Percentiles rank a stretch among this genome's conserved stretches.
Evolutionary conservation across 1,140 invertebrate species (phyloP).

Genomic region (Danaus plexippus): DNA sequence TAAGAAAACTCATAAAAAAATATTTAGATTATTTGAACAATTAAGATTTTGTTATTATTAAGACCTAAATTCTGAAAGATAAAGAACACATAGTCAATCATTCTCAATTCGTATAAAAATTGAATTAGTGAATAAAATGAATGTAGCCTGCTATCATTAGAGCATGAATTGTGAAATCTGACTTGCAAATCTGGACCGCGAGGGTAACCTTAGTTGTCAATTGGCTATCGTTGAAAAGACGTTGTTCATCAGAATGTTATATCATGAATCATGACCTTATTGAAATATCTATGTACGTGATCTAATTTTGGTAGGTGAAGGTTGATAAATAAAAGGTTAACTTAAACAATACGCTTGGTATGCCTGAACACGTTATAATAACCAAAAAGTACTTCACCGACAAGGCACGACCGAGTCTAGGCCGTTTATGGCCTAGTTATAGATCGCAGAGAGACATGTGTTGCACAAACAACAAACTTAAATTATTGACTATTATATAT

Average conservation of each 20-base stretch:
- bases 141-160: background rate
- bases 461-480: conserved; percentile 64
- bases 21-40: too few relatives aligned
- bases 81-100: background rate
- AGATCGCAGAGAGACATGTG: conserved; percentile 39
- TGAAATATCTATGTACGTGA: conserved; percentile 32
- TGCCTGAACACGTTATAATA: conserved; percentile 11
- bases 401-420: conserved; percentile 22
- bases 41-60: too few relatives aligned
- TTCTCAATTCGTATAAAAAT: background rate
- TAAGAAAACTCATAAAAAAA: too few relatives aligned
- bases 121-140: background rate
- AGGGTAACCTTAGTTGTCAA: conserved; percentile 29
- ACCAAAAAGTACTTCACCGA: conserved; percentile 12
- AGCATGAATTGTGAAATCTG: conserved; percentile 6
- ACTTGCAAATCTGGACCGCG: conserved; percentile 17
- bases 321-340: conserved; percentile 23
- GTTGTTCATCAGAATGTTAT: conserved; percentile 27
- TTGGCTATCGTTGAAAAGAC: conserved; percentile 13
- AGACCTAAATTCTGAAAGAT: too few relatives aligned
- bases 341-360: conserved; percentile 17
- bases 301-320: conserved; percentile 40
- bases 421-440: conserved; percentile 4
- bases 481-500: conserved; percentile 68
- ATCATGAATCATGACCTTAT: conserved; percentile 31